Percentiles rank a stretch among this genome's conserved stretches.
These are phyloP conservation scores for Gortyna flavago DNA, from an alignment of 2,888 invertebrate species.

Conservation along the genomic window DNA sequence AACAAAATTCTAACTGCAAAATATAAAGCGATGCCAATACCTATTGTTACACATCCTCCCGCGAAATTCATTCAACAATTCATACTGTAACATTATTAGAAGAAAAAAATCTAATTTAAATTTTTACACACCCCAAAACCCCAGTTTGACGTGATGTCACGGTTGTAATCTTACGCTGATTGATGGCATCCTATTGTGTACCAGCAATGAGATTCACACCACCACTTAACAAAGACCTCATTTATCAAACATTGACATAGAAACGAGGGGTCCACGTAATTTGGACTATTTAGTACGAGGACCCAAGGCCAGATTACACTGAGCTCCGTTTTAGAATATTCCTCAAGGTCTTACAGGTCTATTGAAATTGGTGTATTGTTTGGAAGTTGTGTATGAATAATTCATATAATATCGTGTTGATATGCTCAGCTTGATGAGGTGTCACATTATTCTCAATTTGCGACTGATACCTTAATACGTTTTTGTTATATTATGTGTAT, in stretches of 20 bases:
- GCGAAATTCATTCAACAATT: constrained; percentile 2
- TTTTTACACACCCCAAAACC: constrained; percentile 70
- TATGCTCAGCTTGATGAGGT: constrained; percentile 72
- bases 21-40: background rate
- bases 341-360: constrained; percentile 43
- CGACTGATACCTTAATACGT: constrained; percentile 77
- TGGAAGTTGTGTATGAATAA: constrained; percentile 76
- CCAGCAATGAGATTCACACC: constrained; percentile 55
- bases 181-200: constrained; percentile 73
- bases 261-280: constrained; percentile 28
- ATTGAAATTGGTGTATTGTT: constrained; percentile 57
- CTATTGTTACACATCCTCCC: background rate
- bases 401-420: constrained; percentile 79
- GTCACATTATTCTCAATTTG: constrained; percentile 86
- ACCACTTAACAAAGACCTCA: constrained; percentile 44
- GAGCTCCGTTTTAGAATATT: constrained; percentile 50
- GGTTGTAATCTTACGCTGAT: constrained; percentile 77
- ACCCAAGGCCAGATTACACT: constrained; percentile 37
- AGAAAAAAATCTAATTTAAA: constrained; percentile 69
- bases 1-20: background rate
- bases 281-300: constrained; percentile 42
- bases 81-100: constrained; percentile 41
- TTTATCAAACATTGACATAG: background rate
- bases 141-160: constrained; percentile 73
- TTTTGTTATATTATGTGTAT: constrained; percentile 58